Evolutionary conservation across 2,113 vertebrate genomes (phyloP), one percentile per base, ranked within the genome.

Genomic region (Telmatochromis bifrenatus): DNA sequence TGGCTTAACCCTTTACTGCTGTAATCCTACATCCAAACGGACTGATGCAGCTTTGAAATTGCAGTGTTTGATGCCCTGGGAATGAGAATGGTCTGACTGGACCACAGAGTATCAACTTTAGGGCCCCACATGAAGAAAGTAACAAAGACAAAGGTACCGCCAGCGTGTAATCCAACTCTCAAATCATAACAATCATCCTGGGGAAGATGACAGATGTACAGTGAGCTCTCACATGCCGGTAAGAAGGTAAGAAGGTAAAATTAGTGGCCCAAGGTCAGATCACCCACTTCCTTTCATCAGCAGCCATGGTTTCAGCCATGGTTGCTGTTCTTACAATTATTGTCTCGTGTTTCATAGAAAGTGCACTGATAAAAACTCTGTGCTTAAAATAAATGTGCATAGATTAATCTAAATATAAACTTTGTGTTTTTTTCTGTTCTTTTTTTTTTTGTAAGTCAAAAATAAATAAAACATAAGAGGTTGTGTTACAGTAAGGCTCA

Each of bases 91-190:
- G 68, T 17, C 68, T 47, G 39, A 17, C 6, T 70, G 23, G 42
- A 51, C 45, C 26, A 26, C 6, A 42, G 23, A 21, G 19, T 39
- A 26, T 60, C 33, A 73, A 47, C 28, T 51, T 55, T 14, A 81
- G 13, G 13, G 3, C 33, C 21, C 54, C 84, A 85, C 89, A 77
- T 83, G 79, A 91, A 89, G 58, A 21, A 85, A 84, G 77, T 45
- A 53, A 87, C 91, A 94, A 85, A 93, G 79, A 88, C 33, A 31
- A 55, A 88, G 45, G 56, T 79, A 85, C 81, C 49, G 58, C 47
- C 45, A 62, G 79, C 45, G 19, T 82, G 81, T 87, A 91, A 88
- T 35, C 51, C 51, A 68, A 86, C 84, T 83, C 54, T 62, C 9
- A 17, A 84, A 35, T 15, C 33, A 37, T 28, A 86, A 88, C 49